phyloP scores from a whole-genome alignment of 1,140 invertebrate species.

The Melanaphis sacchari region DNA sequence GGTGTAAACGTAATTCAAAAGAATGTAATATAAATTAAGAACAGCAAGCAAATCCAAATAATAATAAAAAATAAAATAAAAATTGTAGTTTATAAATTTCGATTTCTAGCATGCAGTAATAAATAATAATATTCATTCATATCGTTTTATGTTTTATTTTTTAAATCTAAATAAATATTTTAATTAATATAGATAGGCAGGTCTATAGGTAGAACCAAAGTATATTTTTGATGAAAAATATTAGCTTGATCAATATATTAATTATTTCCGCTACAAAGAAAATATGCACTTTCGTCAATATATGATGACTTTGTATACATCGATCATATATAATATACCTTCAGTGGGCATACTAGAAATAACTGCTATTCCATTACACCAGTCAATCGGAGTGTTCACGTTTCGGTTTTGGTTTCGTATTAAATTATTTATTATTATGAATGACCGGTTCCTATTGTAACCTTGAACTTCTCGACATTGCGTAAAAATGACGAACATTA shows the following conservation, averaged over 20 bases:
- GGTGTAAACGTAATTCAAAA: neutral
- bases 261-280: neutral
- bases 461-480: conserved; percentile 32
- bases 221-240: neutral
- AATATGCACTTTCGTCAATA: neutral
- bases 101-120: neutral
- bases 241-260: neutral
- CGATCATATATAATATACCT: neutral
- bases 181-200: no score
- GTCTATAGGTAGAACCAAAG: neutral
- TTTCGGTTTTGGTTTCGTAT: neutral
- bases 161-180: neutral
- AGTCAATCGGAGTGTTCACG: neutral
- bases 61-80: neutral
- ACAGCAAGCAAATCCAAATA: neutral
- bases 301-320: neutral
- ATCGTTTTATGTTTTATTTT: neutral
- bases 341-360: neutral
- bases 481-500: neutral
- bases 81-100: neutral
- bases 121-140: neutral
- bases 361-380: neutral
- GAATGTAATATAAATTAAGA: neutral
- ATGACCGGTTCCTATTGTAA: neutral
- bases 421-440: conserved; percentile 25